Percentiles rank a stretch among this genome's conserved stretches.
These are phyloP conservation scores for Sciurus vulgaris DNA, from an alignment of 2,797 vertebrate genomes.

Conservation along the genomic window DNA sequence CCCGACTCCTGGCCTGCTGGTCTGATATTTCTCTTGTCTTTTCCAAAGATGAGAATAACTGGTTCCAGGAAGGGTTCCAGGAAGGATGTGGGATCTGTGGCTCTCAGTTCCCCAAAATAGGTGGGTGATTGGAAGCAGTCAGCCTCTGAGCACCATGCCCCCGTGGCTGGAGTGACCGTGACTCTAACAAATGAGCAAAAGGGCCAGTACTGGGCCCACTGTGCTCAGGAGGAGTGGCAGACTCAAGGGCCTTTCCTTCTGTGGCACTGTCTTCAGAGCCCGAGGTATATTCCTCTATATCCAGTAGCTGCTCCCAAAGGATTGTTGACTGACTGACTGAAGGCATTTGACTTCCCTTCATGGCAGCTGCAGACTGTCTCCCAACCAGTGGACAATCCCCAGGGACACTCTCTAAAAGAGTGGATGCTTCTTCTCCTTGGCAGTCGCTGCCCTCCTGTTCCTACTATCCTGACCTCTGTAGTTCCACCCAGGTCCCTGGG, in stretches of 20 bases:
- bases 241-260: background rate
- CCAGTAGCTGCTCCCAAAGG: background rate
- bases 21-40: background rate
- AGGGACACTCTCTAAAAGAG: background rate
- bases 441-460: background rate
- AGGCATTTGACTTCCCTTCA: background rate
- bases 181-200: background rate
- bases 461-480: background rate
- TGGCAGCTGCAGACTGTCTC: background rate
- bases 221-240: background rate
- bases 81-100: background rate
- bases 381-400: background rate
- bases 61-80: background rate
- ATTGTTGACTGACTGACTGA: background rate
- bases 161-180: background rate
- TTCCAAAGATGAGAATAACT: background rate
- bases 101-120: background rate
- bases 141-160: background rate
- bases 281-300: background rate
- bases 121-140: background rate
- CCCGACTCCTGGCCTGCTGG: rapidly evolving
- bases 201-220: background rate
- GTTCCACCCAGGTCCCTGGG: background rate
- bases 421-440: no score
- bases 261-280: background rate